A percentile compares a stretch with the other conserved stretches of the same genome.
Conservation (phyloP, 2,888 invertebrate genomes). For the Asteroscopus sphinx region DNA sequence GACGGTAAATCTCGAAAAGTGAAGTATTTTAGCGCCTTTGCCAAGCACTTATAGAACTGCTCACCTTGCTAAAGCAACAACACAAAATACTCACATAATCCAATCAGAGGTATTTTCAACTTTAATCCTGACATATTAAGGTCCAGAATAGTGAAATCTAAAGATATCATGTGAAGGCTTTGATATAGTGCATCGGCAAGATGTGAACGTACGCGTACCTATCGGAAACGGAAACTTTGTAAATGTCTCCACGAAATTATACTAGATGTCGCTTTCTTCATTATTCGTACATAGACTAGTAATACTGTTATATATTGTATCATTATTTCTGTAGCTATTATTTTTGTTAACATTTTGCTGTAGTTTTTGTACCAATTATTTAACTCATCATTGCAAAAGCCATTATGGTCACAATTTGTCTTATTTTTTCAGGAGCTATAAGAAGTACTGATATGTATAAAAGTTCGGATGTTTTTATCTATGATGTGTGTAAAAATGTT, state of each 20-base stretch:
- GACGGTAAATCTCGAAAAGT: background rate
- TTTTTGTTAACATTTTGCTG: too few relatives aligned
- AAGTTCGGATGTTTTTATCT: too few relatives aligned
- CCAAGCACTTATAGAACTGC: constrained; percentile 27
- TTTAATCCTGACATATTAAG: constrained; percentile 40
- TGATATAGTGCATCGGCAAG: constrained; percentile 76
- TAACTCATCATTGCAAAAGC: too few relatives aligned
- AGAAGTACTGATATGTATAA: too few relatives aligned
- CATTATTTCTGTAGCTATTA: too few relatives aligned
- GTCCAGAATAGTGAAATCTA: constrained; percentile 64
- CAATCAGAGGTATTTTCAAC: constrained; percentile 54
- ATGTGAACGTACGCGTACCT: constrained; percentile 73
- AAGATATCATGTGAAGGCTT: constrained; percentile 68
- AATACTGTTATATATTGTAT: too few relatives aligned
- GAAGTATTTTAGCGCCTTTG: background rate
- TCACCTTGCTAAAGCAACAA: constrained; percentile 35
- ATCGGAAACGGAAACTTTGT: constrained; percentile 63
- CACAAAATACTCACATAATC: constrained; percentile 62
- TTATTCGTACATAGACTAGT: background rate
- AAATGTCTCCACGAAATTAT: constrained; percentile 51
- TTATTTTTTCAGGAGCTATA: too few relatives aligned
- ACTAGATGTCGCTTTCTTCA: constrained; percentile 33
- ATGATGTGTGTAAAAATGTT: too few relatives aligned
- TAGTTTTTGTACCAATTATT: too few relatives aligned
- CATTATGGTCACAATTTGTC: too few relatives aligned